Evolutionary conservation across 2,113 vertebrate genomes (phyloP).

Genomic region (Tilapia sparmanii): DNA sequence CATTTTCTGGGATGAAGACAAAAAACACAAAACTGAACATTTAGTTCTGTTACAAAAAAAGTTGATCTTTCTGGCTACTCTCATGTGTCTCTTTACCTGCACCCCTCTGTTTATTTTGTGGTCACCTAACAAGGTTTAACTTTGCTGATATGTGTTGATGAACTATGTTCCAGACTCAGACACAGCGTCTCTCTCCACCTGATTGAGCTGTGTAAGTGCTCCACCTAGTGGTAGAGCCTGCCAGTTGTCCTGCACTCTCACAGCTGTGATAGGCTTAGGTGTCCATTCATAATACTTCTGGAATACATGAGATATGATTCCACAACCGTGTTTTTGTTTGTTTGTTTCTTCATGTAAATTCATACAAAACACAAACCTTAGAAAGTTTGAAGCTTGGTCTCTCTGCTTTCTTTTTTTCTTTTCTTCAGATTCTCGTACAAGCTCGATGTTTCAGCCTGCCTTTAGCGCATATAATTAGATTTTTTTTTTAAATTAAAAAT

Average conservation of each 20-base stretch:
- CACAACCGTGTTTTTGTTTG: background rate
- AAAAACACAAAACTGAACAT: background rate
- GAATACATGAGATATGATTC: background rate
- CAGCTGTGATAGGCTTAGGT: background rate
- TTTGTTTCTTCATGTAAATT: background rate
- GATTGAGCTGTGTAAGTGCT: background rate
- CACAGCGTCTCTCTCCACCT: background rate
- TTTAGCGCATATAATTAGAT: background rate
- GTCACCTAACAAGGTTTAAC: background rate
- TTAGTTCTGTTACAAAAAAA: background rate
- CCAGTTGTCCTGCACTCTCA: background rate
- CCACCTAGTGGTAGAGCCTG: background rate
- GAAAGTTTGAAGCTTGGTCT: background rate
- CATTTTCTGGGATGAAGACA: background rate
- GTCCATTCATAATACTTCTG: background rate
- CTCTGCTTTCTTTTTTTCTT: background rate
- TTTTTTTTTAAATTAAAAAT: rapidly evolving
- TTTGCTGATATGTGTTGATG: background rate
- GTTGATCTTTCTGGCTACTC: conserved; percentile 23
- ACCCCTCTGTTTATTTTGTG: background rate
- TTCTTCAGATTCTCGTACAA: background rate
- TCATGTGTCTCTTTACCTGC: background rate
- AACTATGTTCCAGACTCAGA: background rate
- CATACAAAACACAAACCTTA: background rate
- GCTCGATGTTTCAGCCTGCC: rapidly evolving